Base-by-base conservation (phyloP, 1,140 invertebrate species). In the Drosophila quadrilineata region DNA sequence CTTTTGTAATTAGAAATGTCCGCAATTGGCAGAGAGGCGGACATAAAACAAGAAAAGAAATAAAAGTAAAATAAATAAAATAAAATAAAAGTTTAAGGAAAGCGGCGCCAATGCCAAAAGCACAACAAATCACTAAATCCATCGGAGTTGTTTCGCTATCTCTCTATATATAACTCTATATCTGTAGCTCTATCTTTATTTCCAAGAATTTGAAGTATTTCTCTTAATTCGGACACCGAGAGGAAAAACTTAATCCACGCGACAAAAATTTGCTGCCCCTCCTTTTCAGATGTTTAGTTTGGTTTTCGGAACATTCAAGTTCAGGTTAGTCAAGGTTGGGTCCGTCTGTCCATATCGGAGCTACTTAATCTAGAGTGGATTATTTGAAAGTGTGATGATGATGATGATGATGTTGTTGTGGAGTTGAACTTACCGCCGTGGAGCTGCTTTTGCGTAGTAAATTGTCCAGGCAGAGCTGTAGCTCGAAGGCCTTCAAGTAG, bases 401-500 rank as follows among this genome's bases (percentile, higher is more conserved):
- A n/a, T n/a, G n/a, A n/a, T n/a, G n/a, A n/a, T n/a, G n/a, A n/a
- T n/a, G n/a, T n/a, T n/a, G n/a, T 41, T 41, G 24, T 24, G 2
- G n/a, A 26, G 19, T n/a, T 33, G 6, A 10, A 84, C 88, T 89
- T 79, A 89, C 88, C 77, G 68, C 70, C 53, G 71, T 66, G 9
- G 88, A 89, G 48, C 69, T 87, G 48, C 85, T 84, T 64, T 89
- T 89, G 45, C 88, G 66, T 33, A 89, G 65, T 22, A 94, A 91
- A 56, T 92, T 92, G 88, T 96, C 95, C 66, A 96, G 91, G 80
- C 94, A 92, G 90, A 95, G 96, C 90, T 96, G 95, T 94, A 96
- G 96, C 92, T 98, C 97, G 75, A 97, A 92, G 14, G 95, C 94
- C 64, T 95, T 92, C 74, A 98, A 90, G 91, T 96, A 97, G 54